Evolutionary conservation across 1,140 invertebrate genomes (phyloP), one percentile per base, ranked within the genome.

Genomic region (Leucophenga varia): DNA sequence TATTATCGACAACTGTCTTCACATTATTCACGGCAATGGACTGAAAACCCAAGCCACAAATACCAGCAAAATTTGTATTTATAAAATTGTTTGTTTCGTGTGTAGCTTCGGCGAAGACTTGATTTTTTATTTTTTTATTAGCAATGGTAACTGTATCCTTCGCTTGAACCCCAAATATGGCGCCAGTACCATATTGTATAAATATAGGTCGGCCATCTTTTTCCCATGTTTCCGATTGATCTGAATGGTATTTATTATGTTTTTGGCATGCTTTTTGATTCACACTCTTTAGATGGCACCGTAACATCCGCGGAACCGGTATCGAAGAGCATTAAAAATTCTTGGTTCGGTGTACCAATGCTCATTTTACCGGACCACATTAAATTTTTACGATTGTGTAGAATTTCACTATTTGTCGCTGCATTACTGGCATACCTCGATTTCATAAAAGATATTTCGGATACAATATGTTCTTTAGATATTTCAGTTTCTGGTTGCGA

Each of bases 81-180:
- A 94, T 85, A 77, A 97, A 96, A 20, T 87, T 71, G 34, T 88
- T 88, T 43, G 96, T 95, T 77, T 98, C 93, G 61, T 82, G 87
- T 7, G 91, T 75, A 1, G 95, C 95, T 79, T 98, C 95, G 10
- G 91, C 96, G 79, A 99, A 99, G 12, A 90, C 92, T 81, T 97
- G 95, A 50, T 82, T 76, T 48, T 79, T 74, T 10, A 95, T 82
- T 20, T 77, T 54, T 5, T 90, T 46, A 35, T 82, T 84, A 50
- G 84, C 90, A 58, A 60, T 12, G 2, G 31, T 13, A 3, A 59
- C 39, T 1, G 20, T 54, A 10, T 61, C 58, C 22, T 30, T 30
- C n/a, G 46, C 49, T 22, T 49, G 17, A 3, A 9, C 30, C 3
- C 58, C 58, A 2, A n/a, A 12, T 20, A 59, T 39, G 16, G 10